These are phyloP conservation scores for Spheniscus humboldti DNA, from an alignment of 2,797 vertebrate species.

Conservation along the genomic window DNA sequence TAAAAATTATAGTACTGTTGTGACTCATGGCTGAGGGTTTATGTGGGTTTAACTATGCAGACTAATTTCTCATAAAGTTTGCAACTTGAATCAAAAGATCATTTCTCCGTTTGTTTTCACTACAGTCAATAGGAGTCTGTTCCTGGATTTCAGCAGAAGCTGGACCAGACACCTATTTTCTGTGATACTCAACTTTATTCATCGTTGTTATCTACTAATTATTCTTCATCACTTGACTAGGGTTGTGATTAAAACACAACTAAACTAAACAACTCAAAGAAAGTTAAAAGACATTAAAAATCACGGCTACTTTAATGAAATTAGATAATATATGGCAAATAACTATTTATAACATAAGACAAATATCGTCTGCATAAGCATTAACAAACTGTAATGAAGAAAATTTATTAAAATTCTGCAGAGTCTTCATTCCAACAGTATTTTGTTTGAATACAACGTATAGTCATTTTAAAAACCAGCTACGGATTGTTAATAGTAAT, in stretches of 20 bases:
- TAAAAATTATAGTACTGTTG: neutral
- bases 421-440: neutral
- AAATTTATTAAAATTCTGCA: neutral
- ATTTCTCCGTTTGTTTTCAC: neutral
- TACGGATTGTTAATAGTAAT: neutral
- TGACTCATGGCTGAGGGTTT: neutral
- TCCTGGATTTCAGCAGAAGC: constrained; percentile 10
- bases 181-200: constrained; percentile 6
- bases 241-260: constrained; percentile 29
- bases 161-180: constrained; percentile 2
- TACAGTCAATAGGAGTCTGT: neutral
- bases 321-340: neutral
- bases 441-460: neutral
- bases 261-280: constrained; percentile 11
- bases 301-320: neutral
- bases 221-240: constrained; percentile 20
- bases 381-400: neutral
- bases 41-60: neutral
- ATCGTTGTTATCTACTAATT: constrained; percentile 49
- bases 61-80: neutral
- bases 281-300: constrained; percentile 26
- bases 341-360: neutral
- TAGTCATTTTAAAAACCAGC: neutral
- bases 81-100: neutral
- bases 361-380: neutral